These are phyloP conservation scores for Zygaena filipendulae DNA, from an alignment of 2,888 invertebrate genomes.

Conservation along the genomic window DNA sequence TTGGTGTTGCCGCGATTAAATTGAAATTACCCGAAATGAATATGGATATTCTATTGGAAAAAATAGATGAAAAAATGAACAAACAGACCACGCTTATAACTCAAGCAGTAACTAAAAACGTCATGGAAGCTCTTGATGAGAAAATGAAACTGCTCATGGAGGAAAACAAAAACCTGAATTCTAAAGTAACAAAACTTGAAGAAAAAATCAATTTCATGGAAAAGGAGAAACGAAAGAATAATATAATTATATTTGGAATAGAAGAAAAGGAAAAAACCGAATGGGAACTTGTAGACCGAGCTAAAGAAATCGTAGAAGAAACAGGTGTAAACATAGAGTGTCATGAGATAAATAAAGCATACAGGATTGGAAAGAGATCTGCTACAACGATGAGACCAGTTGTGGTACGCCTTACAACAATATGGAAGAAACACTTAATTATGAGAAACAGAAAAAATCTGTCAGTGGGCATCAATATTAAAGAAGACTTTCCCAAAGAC, in stretches of 20 bases:
- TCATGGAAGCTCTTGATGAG: too few relatives aligned
- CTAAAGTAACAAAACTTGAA: conserved; percentile 1
- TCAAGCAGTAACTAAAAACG: too few relatives aligned
- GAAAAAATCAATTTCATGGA: not conserved
- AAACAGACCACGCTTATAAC: too few relatives aligned
- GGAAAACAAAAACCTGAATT: not conserved
- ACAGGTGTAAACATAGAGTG: not conserved
- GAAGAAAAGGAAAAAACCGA: conserved; percentile 1
- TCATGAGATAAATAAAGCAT: conserved; percentile 14
- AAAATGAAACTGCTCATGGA: too few relatives aligned
- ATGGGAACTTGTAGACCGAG: not conserved
- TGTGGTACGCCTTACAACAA: conserved; percentile 11
- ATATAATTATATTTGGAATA: not conserved
- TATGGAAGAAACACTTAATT: conserved; percentile 18
- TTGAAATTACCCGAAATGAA: too few relatives aligned
- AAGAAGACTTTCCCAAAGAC: conserved; percentile 21
- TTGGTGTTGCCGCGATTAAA: too few relatives aligned
- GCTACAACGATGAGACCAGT: conserved; percentile 15
- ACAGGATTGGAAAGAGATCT: conserved; percentile 14
- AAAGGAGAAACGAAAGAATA: conserved; percentile 2
- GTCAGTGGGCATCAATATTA: conserved; percentile 14
- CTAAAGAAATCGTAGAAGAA: conserved; percentile 1
- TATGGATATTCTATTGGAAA: too few relatives aligned
- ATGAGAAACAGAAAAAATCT: conserved; percentile 18
- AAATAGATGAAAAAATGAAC: too few relatives aligned